A percentile compares a stretch with the other conserved stretches of the same genome.
Conservation (phyloP, 2,888 invertebrate species). For the Synergus japonicus region DNA sequence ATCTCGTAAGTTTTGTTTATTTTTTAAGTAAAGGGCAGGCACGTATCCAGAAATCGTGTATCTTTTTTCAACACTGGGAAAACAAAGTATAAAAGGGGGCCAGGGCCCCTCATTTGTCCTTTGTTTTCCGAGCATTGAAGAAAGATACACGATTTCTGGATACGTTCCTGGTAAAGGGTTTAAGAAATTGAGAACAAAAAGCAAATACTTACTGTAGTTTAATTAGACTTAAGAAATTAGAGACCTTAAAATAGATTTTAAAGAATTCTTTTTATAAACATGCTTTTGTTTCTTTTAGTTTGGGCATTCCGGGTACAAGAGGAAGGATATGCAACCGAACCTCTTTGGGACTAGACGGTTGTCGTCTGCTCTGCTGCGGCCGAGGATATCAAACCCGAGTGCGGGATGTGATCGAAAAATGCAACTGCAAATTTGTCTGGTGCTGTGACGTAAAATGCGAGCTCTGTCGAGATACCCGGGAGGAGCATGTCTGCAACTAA, state of each 20-base stretch:
- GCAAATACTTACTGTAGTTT: too few relatives aligned
- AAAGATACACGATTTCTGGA: too few relatives aligned
- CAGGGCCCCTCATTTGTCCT: too few relatives aligned
- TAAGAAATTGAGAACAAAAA: background rate
- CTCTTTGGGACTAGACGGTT: slow-evolving; percentile 91
- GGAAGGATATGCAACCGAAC: slow-evolving; percentile 91
- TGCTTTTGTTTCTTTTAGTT: slow-evolving; percentile 77
- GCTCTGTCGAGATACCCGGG: slow-evolving; percentile 87
- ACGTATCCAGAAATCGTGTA: too few relatives aligned
- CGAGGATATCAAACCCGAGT: slow-evolving; percentile 92
- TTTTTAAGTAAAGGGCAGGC: background rate
- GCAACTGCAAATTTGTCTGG: slow-evolving; percentile 94
- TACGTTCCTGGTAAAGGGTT: too few relatives aligned
- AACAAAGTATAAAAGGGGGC: too few relatives aligned
- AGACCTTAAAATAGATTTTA: background rate
- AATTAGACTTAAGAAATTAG: too few relatives aligned
- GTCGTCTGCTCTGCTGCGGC: slow-evolving; percentile 92
- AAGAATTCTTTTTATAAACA: background rate
- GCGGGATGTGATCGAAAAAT: slow-evolving; percentile 90
- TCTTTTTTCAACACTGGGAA: too few relatives aligned
- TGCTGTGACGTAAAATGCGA: slow-evolving; percentile 94
- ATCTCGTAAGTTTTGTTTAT: slow-evolving; percentile 83
- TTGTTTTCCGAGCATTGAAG: too few relatives aligned
- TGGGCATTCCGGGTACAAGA: slow-evolving; percentile 89
- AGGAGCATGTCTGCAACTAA: slow-evolving; percentile 93